These are phyloP conservation scores for Salvelinus alpinus DNA, from an alignment of 2,113 vertebrate genomes.

Conservation along the genomic window DNA sequence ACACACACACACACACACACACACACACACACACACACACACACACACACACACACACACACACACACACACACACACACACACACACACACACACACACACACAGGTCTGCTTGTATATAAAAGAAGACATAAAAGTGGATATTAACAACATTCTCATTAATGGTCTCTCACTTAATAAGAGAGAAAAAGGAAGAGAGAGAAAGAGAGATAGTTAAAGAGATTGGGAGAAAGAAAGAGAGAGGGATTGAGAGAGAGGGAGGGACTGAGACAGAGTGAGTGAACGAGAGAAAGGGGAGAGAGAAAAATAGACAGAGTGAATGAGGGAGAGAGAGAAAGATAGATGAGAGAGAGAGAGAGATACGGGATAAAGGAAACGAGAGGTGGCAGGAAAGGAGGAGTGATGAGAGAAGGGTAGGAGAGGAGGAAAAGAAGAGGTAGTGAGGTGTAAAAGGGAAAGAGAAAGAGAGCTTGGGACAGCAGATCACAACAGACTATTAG, in stretches of 20 bases:
- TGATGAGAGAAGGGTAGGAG: not conserved
- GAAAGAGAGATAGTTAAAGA: not conserved
- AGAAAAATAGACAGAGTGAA: not conserved
- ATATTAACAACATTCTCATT: conserved; percentile 21
- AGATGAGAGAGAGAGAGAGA: not conserved
- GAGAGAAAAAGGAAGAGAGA: not conserved
- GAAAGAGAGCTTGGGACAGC: conserved; percentile 5
- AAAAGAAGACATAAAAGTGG: conserved; percentile 7
- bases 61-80: not conserved
- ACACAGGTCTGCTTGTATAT: conserved; percentile 24
- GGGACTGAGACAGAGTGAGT: conserved; percentile 1
- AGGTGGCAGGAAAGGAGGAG: not conserved
- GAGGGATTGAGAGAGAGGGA: conserved; percentile 2
- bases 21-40: not conserved
- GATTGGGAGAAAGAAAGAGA: not conserved
- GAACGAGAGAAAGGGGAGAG: not conserved
- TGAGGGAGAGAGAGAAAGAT: not conserved
- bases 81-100: conserved; percentile 1
- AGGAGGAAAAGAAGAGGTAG: not conserved
- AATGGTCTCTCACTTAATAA: conserved; percentile 33
- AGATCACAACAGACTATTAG: conserved; percentile 31
- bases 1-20: not conserved
- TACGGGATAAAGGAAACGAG: too few species aligned
- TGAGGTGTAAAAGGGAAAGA: conserved; percentile 4
- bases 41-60: not conserved